These are phyloP conservation scores for Eulemur macaco DNA, from an alignment of 2,113 vertebrate genomes.

Conservation along the genomic window DNA sequence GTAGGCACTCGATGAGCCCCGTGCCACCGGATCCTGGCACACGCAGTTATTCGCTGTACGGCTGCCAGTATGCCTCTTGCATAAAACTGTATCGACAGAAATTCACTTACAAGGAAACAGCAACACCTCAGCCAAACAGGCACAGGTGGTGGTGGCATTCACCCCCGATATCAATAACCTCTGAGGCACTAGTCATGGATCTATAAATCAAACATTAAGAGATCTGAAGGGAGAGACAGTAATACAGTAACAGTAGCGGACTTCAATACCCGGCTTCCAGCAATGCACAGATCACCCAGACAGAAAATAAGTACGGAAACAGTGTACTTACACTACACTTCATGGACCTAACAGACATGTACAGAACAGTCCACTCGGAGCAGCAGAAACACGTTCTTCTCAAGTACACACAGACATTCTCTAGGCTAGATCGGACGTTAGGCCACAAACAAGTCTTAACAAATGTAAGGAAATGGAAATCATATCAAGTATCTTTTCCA, in stretches of 20 bases:
- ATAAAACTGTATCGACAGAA: neutral
- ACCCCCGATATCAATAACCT: neutral
- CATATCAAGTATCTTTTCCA: neutral
- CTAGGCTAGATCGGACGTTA: fast-evolving
- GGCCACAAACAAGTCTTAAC: neutral
- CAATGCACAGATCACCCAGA: neutral
- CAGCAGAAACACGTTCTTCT: neutral
- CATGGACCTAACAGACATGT: neutral
- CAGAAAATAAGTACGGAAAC: neutral
- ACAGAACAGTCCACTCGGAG: neutral
- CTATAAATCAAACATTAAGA: neutral
- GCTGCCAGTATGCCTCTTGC: neutral
- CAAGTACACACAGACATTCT: too few species aligned
- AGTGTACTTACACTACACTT: neutral
- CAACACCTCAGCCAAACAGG: fast-evolving
- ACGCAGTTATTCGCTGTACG: fast-evolving
- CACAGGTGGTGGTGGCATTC: fast-evolving
- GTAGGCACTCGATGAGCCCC: neutral
- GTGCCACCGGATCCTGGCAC: neutral
- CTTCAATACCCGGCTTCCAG: neutral
- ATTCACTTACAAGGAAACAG: neutral
- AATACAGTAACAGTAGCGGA: fast-evolving
- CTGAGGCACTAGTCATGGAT: neutral
- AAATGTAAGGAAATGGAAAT: neutral
- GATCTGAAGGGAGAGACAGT: neutral